Conservation (phyloP, 2,113 vertebrate species). For the Indicator indicator region DNA sequence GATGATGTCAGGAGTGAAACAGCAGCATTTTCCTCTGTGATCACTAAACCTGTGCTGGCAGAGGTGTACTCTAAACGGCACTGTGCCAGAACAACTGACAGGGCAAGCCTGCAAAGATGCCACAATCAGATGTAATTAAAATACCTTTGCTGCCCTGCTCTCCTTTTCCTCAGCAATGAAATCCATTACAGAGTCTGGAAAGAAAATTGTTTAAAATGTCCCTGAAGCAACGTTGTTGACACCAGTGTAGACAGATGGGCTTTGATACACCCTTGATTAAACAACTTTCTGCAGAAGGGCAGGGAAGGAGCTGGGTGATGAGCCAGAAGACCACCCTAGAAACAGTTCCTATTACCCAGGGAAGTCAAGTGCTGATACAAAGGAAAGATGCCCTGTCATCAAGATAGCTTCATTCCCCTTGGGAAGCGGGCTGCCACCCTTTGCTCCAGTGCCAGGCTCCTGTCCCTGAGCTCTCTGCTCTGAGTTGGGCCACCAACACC, state of each 20-base stretch:
- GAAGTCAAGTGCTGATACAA: not conserved
- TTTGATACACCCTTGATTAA: conserved; percentile 53
- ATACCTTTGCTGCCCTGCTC: conserved; percentile 62
- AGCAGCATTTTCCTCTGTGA: conserved; percentile 36
- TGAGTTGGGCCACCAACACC: not conserved
- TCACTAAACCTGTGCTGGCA: conserved; percentile 57
- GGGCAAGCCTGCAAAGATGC: conserved; percentile 59
- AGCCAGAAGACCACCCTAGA: not conserved
- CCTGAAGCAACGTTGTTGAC: conserved; percentile 27
- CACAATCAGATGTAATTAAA: conserved; percentile 72
- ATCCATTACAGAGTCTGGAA: conserved; percentile 15
- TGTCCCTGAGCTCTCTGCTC: not conserved
- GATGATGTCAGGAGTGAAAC: conserved; percentile 7
- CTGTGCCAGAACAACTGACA: conserved; percentile 51
- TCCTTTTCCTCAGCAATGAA: conserved; percentile 20
- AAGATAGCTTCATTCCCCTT: not conserved
- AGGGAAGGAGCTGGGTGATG: not conserved
- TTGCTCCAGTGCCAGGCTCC: not conserved
- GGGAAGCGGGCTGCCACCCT: not conserved
- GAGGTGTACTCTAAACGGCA: conserved; percentile 50
- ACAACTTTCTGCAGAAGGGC: conserved; percentile 3
- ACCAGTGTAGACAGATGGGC: not conserved
- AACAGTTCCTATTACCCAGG: not conserved
- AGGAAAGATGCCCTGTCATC: not conserved
- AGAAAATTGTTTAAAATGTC: conserved; percentile 22